Percentiles rank a stretch among this genome's conserved stretches.
Conservation (phyloP, 2,888 invertebrate species). For the Eledone cirrhosa region DNA sequence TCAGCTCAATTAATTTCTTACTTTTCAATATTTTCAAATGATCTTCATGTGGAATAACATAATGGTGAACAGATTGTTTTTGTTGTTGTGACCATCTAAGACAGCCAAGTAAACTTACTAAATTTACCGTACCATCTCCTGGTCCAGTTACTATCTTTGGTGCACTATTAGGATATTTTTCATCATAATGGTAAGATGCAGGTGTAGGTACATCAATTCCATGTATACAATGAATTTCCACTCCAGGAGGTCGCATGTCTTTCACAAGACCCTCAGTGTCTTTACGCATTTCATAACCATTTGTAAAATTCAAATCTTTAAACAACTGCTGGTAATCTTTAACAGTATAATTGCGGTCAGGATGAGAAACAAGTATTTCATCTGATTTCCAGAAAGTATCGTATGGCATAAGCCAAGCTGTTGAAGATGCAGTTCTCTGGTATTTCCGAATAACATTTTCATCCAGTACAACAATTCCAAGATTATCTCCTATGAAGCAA, state of each 20-base stretch:
- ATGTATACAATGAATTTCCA: constrained; percentile 63
- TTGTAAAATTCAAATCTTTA: constrained; percentile 53
- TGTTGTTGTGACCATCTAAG: constrained; percentile 77
- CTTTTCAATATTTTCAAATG: constrained; percentile 80
- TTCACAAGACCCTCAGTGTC: constrained; percentile 49
- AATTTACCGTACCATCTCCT: constrained; percentile 97
- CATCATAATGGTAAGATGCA: constrained; percentile 51
- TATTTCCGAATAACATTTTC: constrained; percentile 82
- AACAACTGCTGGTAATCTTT: constrained; percentile 62
- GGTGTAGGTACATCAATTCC: constrained; percentile 59
- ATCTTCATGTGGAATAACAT: constrained; percentile 75
- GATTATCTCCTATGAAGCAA: constrained; percentile 80
- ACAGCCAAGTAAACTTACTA: constrained; percentile 86
- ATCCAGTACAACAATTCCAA: constrained; percentile 82
- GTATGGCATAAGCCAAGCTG: constrained; percentile 95
- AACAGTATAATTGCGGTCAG: constrained; percentile 62
- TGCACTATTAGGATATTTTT: constrained; percentile 56
- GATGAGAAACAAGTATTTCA: constrained; percentile 56
- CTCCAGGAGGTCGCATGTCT: constrained; percentile 58
- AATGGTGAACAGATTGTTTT: constrained; percentile 72
- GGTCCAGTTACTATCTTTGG: constrained; percentile 74
- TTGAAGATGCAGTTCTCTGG: constrained; percentile 92
- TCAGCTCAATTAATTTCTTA: constrained; percentile 45
- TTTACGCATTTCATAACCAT: constrained; percentile 51
- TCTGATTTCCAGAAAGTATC: constrained; percentile 83